Evolutionary conservation across 2,797 vertebrate species (phyloP).

Genomic region (Malacoctenus gilli): DNA sequence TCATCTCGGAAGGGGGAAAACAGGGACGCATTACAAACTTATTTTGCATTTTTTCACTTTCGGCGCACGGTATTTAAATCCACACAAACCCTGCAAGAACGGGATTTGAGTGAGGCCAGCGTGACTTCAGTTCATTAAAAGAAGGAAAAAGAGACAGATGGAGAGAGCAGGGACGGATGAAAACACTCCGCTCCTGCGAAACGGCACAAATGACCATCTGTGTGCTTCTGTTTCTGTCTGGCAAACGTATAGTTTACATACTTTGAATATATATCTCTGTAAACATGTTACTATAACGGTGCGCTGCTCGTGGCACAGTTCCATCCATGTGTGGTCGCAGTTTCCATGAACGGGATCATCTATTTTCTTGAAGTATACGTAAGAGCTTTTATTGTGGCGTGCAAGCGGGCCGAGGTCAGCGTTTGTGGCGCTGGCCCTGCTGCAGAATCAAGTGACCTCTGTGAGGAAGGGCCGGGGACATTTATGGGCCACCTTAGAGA

Average conservation of each 20-base stretch:
- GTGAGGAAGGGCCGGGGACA: no score
- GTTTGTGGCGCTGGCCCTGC: not conserved
- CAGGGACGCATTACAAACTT: not conserved
- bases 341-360: not conserved
- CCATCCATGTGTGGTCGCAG: not conserved
- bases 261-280: not conserved
- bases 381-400: conserved; percentile 3
- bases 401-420: conserved; percentile 6
- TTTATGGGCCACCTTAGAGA: no score
- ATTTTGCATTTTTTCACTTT: not conserved
- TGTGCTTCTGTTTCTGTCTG: conserved; percentile 2
- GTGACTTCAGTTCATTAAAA: not conserved
- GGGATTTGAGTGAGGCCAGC: not conserved
- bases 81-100: not conserved
- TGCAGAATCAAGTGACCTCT: no score
- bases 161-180: not conserved
- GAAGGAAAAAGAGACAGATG: conserved; percentile 11
- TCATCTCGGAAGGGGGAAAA: not conserved
- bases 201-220: conserved; percentile 10
- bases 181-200: conserved; percentile 1
- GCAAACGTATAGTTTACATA: not conserved
- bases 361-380: conserved; percentile 1
- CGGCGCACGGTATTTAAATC: not conserved
- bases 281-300: not conserved
- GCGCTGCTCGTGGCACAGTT: not conserved